Percentiles rank a stretch among this genome's conserved stretches.
Evolutionary conservation across 2,888 invertebrate species (phyloP).

Genomic region (Proisotoma minuta): DNA sequence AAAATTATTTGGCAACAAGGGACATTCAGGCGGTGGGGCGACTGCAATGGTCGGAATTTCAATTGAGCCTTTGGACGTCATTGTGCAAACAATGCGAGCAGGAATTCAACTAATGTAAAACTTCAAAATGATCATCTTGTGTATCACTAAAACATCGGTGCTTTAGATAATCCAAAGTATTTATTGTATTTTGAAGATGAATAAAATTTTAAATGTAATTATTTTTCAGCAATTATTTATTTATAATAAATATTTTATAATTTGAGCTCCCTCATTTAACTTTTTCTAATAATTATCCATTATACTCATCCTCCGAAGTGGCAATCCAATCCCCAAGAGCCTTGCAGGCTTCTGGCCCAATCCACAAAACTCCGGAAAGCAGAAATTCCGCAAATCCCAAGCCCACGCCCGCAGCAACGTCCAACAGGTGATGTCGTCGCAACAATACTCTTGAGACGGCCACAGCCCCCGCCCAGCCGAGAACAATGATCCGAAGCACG

Average conservation of each 20-base stretch:
- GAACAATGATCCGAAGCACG: slow-evolving; percentile 52
- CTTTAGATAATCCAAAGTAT: too few relatives aligned
- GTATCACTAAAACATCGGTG: too few relatives aligned
- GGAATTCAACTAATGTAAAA: too few relatives aligned
- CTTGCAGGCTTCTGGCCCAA: slow-evolving; percentile 61
- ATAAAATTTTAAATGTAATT: too few relatives aligned
- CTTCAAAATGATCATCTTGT: too few relatives aligned
- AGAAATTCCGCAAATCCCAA: slow-evolving; percentile 67
- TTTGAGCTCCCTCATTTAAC: too few relatives aligned
- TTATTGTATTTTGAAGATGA: too few relatives aligned
- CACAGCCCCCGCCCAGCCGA: slow-evolving; percentile 71
- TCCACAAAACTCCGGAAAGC: slow-evolving; percentile 63
- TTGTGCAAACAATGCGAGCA: not conserved
- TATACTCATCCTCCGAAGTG: slow-evolving; percentile 38
- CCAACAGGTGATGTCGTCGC: slow-evolving; percentile 80
- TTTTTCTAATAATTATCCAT: slow-evolving; percentile 12
- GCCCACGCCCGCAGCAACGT: slow-evolving; percentile 69
- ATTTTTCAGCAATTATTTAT: too few relatives aligned
- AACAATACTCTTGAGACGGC: slow-evolving; percentile 74
- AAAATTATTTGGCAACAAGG: not conserved
- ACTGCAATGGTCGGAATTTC: not conserved
- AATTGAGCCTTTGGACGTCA: not conserved
- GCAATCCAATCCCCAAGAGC: slow-evolving; percentile 61
- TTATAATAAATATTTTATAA: too few relatives aligned
- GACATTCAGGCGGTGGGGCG: not conserved